Evolutionary conservation across 1,140 invertebrate species (phyloP).

Genomic region (Drosophila ambigua): DNA sequence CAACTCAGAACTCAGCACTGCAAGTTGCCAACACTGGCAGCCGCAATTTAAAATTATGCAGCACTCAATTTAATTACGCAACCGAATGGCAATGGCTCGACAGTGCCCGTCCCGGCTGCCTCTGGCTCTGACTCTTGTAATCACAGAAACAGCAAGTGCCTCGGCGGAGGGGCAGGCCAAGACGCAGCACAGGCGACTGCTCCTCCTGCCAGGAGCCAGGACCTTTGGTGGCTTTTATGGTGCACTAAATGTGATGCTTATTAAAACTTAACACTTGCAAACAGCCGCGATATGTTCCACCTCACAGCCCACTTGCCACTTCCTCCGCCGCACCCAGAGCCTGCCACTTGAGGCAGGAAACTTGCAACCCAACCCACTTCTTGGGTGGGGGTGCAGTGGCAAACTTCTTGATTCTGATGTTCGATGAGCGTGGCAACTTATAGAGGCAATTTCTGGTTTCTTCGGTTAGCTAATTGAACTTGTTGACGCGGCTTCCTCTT

Average conservation of each 20-base stretch:
- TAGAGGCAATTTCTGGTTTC: constrained; percentile 47
- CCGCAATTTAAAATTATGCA: constrained; percentile 71
- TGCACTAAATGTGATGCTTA: constrained; percentile 64
- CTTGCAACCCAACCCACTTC: neutral
- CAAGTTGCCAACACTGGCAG: constrained; percentile 29
- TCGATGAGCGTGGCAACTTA: constrained; percentile 60
- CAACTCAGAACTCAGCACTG: constrained; percentile 40
- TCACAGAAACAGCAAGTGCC: constrained; percentile 5
- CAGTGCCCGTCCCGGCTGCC: neutral
- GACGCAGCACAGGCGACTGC: too few relatives aligned
- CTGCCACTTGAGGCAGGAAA: neutral
- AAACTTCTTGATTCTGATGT: constrained; percentile 68
- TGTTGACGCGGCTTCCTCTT: constrained; percentile 49
- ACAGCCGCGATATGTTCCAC: constrained; percentile 12
- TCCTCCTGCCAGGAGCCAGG: neutral
- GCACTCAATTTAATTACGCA: constrained; percentile 77
- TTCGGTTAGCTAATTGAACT: constrained; percentile 56
- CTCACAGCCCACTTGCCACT: constrained; percentile 2
- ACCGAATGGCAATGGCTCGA: constrained; percentile 60
- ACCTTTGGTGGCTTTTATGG: constrained; percentile 47
- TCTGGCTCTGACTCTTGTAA: constrained; percentile 25
- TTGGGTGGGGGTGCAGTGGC: constrained; percentile 1
- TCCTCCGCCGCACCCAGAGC: neutral
- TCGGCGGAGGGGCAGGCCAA: too few relatives aligned
- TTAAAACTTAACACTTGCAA: constrained; percentile 69